A percentile compares a stretch with the other conserved stretches of the same genome.
These are phyloP conservation scores for Dromius quadrimaculatus DNA, from an alignment of 2,888 invertebrate genomes.

Conservation along the genomic window DNA sequence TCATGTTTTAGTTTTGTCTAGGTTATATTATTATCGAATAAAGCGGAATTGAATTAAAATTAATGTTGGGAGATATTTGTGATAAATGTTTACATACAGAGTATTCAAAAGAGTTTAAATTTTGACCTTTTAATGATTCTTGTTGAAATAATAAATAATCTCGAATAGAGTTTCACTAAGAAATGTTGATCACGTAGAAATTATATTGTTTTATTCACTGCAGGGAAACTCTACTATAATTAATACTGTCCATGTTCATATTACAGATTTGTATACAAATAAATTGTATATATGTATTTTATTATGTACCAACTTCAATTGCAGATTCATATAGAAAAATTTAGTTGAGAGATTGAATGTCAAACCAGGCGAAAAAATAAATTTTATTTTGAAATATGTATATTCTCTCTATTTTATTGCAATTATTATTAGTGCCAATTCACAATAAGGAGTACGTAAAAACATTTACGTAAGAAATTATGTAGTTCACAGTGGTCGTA, in stretches of 20 bases:
- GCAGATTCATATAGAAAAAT: neutral
- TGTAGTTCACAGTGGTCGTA: too few species aligned
- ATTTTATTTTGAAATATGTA: too few species aligned
- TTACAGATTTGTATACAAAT: slow-evolving; percentile 25
- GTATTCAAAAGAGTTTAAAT: slow-evolving; percentile 1
- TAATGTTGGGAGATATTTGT: too few species aligned
- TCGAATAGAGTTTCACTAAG: slow-evolving; percentile 17
- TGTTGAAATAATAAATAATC: slow-evolving; percentile 12
- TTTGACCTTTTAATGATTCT: neutral
- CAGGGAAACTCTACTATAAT: slow-evolving; percentile 36
- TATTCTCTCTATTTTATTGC: too few species aligned
- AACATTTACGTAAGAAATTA: too few species aligned
- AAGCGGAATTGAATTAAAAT: too few species aligned
- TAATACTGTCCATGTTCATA: slow-evolving; percentile 45
- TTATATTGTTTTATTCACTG: slow-evolving; percentile 21
- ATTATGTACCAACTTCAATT: slow-evolving; percentile 8
- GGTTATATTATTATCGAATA: too few species aligned
- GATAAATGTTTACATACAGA: slow-evolving; percentile 18
- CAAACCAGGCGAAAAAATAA: too few species aligned
- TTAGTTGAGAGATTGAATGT: slow-evolving; percentile 10
- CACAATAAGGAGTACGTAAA: too few species aligned
- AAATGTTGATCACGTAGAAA: slow-evolving; percentile 12
- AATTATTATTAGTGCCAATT: too few species aligned
- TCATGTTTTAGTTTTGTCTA: too few species aligned
- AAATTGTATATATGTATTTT: slow-evolving; percentile 32